These are phyloP conservation scores for Anhinga anhinga DNA, from an alignment of 2,113 vertebrate species.

Conservation along the genomic window DNA sequence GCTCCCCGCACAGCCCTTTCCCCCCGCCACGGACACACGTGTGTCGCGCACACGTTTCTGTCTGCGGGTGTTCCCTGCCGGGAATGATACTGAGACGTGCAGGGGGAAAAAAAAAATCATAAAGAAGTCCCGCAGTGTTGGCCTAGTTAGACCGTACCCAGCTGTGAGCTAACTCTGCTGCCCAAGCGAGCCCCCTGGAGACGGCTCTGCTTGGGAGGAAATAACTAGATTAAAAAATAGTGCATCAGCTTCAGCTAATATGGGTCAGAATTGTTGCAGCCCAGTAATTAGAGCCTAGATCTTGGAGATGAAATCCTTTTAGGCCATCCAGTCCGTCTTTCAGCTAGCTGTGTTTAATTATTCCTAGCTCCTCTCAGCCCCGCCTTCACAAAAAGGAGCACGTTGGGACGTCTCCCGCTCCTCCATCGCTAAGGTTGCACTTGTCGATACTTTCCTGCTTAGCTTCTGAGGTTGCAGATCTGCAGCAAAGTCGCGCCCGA, in stretches of 20 bases:
- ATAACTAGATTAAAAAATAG: neutral
- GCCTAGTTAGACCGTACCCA: neutral
- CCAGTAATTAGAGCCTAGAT: neutral
- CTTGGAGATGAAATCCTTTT: neutral
- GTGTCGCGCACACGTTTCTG: neutral
- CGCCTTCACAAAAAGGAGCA: neutral
- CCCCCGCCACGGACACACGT: neutral
- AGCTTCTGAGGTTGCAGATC: neutral
- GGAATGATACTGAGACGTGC: fast-evolving
- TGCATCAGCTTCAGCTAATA: neutral
- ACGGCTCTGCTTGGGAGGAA: neutral
- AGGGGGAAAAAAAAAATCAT: neutral
- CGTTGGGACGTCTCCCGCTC: fast-evolving
- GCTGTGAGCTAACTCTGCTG: neutral
- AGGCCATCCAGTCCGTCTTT: neutral
- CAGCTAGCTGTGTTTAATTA: neutral
- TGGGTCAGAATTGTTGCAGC: neutral
- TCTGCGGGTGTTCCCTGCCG: neutral
- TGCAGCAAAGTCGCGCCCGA: neutral
- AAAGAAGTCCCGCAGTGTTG: neutral
- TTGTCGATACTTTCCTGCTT: neutral
- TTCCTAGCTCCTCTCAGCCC: neutral
- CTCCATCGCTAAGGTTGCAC: neutral
- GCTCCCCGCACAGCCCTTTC: fast-evolving
- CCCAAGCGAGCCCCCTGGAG: neutral